phyloP scores from a whole-genome alignment of 2,113 vertebrate species.

The Calypte anna region DNA sequence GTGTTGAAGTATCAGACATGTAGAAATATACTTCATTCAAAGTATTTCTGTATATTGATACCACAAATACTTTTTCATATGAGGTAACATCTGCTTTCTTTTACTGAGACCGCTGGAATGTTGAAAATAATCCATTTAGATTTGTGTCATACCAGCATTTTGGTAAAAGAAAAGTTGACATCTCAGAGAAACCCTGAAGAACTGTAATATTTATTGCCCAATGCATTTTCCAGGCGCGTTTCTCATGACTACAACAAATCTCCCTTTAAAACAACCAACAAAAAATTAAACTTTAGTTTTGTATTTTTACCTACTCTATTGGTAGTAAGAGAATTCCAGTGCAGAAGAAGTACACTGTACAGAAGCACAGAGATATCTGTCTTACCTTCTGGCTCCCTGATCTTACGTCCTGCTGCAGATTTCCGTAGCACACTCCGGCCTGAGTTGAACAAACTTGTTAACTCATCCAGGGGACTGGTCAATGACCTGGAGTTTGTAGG shows the following conservation, averaged over 20 bases:
- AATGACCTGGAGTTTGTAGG: constrained; percentile 85
- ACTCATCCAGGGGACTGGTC: constrained; percentile 93
- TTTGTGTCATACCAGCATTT: background rate
- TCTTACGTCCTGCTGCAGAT: constrained; percentile 88
- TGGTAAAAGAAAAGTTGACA: background rate
- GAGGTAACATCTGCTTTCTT: background rate
- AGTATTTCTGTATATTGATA: background rate
- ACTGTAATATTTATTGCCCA: background rate
- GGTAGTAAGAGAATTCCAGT: background rate
- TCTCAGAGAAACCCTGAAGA: background rate
- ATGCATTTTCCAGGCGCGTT: background rate
- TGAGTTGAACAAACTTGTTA: constrained; percentile 92
- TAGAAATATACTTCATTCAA: background rate
- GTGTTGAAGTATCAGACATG: background rate
- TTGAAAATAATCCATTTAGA: background rate
- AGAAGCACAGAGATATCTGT: background rate
- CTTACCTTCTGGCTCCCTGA: constrained; percentile 88
- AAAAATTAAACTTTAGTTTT: background rate
- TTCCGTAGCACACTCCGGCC: constrained; percentile 90
- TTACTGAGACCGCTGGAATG: background rate
- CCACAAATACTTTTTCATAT: background rate
- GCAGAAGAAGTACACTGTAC: background rate
- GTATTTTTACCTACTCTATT: background rate
- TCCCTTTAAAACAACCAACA: background rate
- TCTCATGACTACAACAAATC: background rate